Percentiles rank a stretch among this genome's conserved stretches.
Evolutionary conservation across 2,113 vertebrate genomes (phyloP).

Genomic region (Amblyornis subalaris): DNA sequence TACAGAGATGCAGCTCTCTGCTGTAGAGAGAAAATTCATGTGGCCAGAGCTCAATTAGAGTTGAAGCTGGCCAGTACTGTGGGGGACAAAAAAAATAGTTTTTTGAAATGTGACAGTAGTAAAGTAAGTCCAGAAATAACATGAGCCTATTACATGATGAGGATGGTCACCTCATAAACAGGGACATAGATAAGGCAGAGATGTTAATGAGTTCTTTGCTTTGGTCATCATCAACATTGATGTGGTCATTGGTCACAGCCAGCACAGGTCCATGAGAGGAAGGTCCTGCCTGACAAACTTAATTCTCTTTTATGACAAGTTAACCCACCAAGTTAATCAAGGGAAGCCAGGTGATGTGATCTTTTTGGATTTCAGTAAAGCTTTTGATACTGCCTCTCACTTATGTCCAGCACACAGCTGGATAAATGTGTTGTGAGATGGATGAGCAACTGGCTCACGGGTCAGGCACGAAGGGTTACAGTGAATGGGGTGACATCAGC

Average conservation of each 20-base stretch:
- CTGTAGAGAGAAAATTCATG: neutral
- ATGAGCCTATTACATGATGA: neutral
- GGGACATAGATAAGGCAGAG: neutral
- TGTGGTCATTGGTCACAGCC: rapidly evolving
- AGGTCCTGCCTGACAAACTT: neutral
- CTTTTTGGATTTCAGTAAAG: neutral
- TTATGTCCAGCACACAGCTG: neutral
- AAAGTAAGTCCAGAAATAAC: neutral
- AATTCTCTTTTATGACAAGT: neutral
- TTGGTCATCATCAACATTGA: rapidly evolving
- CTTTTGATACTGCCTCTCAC: neutral
- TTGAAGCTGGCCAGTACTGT: neutral
- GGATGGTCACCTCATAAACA: neutral
- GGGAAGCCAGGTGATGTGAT: neutral
- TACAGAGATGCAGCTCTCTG: neutral
- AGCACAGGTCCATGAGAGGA: neutral
- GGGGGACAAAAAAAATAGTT: neutral
- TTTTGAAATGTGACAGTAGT: neutral
- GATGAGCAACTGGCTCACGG: neutral
- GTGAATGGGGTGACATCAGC: neutral
- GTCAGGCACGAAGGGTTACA: neutral
- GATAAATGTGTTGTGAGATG: neutral
- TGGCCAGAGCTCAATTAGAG: neutral
- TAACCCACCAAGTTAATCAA: neutral
- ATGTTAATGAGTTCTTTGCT: neutral